A percentile compares a stretch with the other conserved stretches of the same genome.
Evolutionary conservation across 2,888 invertebrate species (phyloP).

Genomic region (Drosophila eohydei): DNA sequence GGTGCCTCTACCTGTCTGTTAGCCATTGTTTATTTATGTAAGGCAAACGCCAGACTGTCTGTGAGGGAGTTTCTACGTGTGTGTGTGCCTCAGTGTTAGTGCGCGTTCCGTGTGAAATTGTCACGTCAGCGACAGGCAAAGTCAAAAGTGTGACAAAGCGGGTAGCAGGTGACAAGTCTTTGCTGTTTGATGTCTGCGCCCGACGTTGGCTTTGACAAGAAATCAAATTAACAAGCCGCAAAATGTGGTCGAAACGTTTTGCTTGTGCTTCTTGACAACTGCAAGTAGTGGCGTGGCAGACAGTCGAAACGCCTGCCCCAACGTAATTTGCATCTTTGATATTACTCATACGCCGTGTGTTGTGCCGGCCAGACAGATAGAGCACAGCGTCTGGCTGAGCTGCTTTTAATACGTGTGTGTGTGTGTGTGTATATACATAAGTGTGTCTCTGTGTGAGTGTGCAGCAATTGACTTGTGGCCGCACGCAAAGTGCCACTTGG

Average conservation of each 20-base stretch:
- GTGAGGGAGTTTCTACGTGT: background rate
- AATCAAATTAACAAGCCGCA: conserved; percentile 77
- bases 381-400: conserved; percentile 13
- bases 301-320: background rate
- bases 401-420: conserved; percentile 14
- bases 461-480: conserved; percentile 68
- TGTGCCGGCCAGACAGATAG: conserved; percentile 5
- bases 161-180: conserved; percentile 60
- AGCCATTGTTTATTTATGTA: conserved; percentile 38
- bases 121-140: conserved; percentile 74
- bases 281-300: background rate
- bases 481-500: conserved; percentile 67
- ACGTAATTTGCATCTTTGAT: conserved; percentile 36
- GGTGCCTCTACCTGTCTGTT: conserved; percentile 26
- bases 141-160: conserved; percentile 75
- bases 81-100: conserved; percentile 17
- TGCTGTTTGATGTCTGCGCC: conserved; percentile 47
- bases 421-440: conserved; percentile 2
- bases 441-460: conserved; percentile 33
- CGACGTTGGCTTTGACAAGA: conserved; percentile 70
- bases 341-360: conserved; percentile 68
- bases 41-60: conserved; percentile 26
- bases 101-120: conserved; percentile 74
- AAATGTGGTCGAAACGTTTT: conserved; percentile 55
- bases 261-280: conserved; percentile 28